Conservation (phyloP, 2,888 invertebrate species). For the Epiblema foenella region DNA sequence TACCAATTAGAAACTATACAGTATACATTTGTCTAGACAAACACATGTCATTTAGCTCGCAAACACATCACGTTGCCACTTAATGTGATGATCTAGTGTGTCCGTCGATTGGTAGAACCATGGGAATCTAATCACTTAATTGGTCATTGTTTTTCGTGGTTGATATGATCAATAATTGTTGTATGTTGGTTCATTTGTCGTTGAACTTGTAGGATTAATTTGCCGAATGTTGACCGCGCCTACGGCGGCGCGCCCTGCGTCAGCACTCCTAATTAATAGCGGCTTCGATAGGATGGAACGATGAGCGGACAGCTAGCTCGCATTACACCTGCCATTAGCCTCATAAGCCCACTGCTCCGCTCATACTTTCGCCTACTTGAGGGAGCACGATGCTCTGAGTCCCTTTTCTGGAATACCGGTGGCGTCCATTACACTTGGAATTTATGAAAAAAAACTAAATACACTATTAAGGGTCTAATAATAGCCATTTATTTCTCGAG, state of each 20-base stretch:
- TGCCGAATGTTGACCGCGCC: conserved; percentile 80
- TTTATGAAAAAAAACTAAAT: neutral
- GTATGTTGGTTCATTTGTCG: conserved; percentile 64
- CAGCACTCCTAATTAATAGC: conserved; percentile 77
- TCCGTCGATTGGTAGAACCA: conserved; percentile 67
- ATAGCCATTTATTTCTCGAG: neutral
- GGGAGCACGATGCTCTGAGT: neutral
- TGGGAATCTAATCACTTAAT: conserved; percentile 77
- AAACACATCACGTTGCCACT: conserved; percentile 62
- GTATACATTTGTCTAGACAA: conserved; percentile 29
- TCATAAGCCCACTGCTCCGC: conserved; percentile 58
- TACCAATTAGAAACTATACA: conserved; percentile 27
- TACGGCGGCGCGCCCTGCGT: conserved; percentile 68
- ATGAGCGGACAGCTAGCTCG: conserved; percentile 59
- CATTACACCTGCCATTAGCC: conserved; percentile 74
- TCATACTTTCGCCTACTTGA: conserved; percentile 22
- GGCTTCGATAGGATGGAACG: conserved; percentile 71
- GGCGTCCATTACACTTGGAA: neutral
- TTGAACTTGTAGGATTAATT: conserved; percentile 79
- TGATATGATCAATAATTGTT: conserved; percentile 73
- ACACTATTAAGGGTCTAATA: neutral
- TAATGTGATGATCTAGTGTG: conserved; percentile 62
- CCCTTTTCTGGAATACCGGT: conserved; percentile 4
- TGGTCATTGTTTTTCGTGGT: conserved; percentile 66
- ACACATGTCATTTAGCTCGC: conserved; percentile 48